Evolutionary conservation across 2,797 vertebrate genomes (phyloP).

Genomic region (Pangasius djambal): DNA sequence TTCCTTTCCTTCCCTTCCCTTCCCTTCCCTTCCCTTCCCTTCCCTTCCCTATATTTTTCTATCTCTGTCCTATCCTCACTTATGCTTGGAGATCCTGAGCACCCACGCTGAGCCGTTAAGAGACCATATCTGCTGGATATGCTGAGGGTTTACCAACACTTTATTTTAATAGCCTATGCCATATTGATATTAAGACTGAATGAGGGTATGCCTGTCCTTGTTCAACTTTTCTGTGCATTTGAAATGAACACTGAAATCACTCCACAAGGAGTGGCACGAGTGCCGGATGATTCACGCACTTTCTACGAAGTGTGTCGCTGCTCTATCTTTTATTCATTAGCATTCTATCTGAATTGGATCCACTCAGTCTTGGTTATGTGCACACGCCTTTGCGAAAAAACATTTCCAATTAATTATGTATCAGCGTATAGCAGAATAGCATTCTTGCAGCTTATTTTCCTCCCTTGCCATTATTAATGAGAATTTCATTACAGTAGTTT

Average conservation of each 20-base stretch:
- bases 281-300: background rate
- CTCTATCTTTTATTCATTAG: conserved; percentile 15
- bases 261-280: background rate
- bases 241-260: background rate
- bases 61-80: background rate
- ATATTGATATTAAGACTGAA: background rate
- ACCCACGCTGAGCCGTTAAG: background rate
- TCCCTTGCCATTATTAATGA: background rate
- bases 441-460: background rate
- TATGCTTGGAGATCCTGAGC: background rate
- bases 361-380: conserved; percentile 2
- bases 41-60: background rate
- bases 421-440: background rate
- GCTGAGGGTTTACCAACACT: background rate
- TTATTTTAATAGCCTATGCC: background rate
- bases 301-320: background rate
- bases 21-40: background rate
- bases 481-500: background rate
- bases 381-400: background rate
- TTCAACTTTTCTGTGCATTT: background rate
- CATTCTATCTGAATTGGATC: background rate
- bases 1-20: background rate
- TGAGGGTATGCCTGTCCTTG: too few species aligned
- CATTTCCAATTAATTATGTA: background rate
- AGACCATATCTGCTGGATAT: background rate